Conservation (phyloP, 2,113 vertebrate species). For the Otis tarda region DNA sequence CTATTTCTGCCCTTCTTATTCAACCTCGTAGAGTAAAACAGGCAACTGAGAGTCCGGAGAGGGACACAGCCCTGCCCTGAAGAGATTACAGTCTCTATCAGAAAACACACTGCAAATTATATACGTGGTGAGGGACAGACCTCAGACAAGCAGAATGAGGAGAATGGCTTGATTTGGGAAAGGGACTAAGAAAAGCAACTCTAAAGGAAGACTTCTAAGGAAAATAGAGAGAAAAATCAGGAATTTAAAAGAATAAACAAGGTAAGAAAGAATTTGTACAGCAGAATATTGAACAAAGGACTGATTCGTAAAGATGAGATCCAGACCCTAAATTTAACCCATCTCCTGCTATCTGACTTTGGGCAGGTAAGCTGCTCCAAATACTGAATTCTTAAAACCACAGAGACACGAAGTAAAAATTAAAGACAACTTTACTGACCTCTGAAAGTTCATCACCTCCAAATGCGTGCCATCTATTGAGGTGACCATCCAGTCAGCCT, state of each 20-base stretch:
- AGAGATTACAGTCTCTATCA: slow-evolving; percentile 21
- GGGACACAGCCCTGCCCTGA: slow-evolving; percentile 10
- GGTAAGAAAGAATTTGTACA: background rate
- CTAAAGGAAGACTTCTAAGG: background rate
- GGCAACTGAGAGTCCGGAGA: background rate
- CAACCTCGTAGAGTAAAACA: background rate
- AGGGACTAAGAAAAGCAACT: background rate
- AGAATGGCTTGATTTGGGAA: background rate
- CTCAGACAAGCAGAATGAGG: background rate
- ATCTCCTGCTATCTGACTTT: background rate
- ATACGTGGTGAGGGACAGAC: background rate
- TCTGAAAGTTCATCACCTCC: background rate
- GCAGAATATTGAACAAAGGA: background rate
- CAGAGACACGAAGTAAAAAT: background rate
- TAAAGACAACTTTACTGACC: background rate
- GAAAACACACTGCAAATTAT: slow-evolving; percentile 33
- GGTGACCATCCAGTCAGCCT: background rate
- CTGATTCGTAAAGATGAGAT: background rate
- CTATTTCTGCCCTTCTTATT: slow-evolving; percentile 19
- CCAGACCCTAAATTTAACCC: background rate
- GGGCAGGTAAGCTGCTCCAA: background rate
- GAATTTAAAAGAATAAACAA: background rate
- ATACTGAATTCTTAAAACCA: background rate
- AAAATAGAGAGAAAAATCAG: background rate
- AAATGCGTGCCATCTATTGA: rapidly evolving